A percentile compares a stretch with the other conserved stretches of the same genome.
These are phyloP conservation scores for Remorina albescens DNA, from an alignment of 2,797 vertebrate species.

Conservation along the genomic window DNA sequence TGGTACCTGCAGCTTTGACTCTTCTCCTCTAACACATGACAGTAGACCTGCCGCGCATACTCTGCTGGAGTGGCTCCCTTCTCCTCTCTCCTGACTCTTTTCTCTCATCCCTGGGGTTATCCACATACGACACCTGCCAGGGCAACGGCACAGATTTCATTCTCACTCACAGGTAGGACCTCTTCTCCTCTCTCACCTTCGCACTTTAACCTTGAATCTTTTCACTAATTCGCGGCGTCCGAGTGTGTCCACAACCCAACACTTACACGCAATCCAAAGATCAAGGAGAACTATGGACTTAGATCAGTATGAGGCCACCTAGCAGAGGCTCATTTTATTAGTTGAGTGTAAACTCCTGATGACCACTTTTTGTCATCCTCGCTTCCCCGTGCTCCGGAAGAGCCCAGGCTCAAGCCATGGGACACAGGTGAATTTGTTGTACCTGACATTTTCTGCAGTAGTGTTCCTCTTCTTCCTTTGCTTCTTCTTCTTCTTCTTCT, in stretches of 20 bases:
- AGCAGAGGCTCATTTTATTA: constrained; percentile 44
- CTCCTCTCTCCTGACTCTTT: constrained; percentile 4
- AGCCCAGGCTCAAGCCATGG: constrained; percentile 57
- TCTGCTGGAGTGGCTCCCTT: constrained; percentile 44
- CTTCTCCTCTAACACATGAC: constrained; percentile 59
- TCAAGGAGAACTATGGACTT: constrained; percentile 29
- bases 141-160: constrained; percentile 47
- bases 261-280: constrained; percentile 30
- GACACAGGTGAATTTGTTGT: constrained; percentile 80
- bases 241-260: background rate
- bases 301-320: background rate
- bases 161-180: constrained; percentile 56
- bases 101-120: constrained; percentile 63
- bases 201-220: constrained; percentile 60
- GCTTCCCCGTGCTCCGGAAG: constrained; percentile 40
- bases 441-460: constrained; percentile 81
- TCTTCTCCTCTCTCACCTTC: constrained; percentile 47
- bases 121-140: constrained; percentile 68
- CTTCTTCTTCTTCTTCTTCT: constrained; percentile 18
- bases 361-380: constrained; percentile 34
- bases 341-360: constrained; percentile 30
- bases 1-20: constrained; percentile 70
- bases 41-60: constrained; percentile 61
- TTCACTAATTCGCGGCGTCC: constrained; percentile 41
- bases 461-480: constrained; percentile 30